Percentiles rank a stretch among this genome's conserved stretches.
These are phyloP conservation scores for Rhincodon typus DNA, from an alignment of 2,797 vertebrate genomes.

Conservation along the genomic window DNA sequence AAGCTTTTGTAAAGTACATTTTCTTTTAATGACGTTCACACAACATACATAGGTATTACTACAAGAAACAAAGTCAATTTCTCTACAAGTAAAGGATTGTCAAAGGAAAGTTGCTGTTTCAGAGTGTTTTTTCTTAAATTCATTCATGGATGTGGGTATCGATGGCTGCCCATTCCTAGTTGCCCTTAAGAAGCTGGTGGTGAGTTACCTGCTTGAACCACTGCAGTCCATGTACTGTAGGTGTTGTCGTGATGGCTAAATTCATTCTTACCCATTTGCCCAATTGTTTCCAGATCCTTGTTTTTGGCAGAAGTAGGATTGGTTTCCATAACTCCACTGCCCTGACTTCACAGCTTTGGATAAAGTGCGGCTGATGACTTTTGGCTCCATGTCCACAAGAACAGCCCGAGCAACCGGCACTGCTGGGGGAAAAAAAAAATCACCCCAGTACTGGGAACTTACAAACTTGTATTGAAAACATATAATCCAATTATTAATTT, in stretches of 20 bases:
- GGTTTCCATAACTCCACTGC: conserved; percentile 71
- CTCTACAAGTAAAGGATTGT: not conserved
- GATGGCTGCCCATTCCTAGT: no score
- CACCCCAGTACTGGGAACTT: not conserved
- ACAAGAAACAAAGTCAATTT: not conserved
- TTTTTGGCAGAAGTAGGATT: conserved; percentile 80
- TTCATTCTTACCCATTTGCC: conserved; percentile 80
- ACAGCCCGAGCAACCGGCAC: conserved; percentile 73
- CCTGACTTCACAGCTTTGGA: conserved; percentile 64
- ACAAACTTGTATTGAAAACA: not conserved
- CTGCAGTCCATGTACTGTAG: no score
- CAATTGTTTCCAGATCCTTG: conserved; percentile 98
- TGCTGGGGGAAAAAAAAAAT: conserved; percentile 44
- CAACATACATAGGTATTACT: not conserved
- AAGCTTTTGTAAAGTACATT: not conserved
- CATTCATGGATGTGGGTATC: no score
- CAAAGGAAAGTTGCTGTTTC: not conserved
- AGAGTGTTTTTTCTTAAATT: no score
- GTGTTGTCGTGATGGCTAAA: not conserved
- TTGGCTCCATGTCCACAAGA: conserved; percentile 94
- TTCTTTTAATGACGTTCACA: not conserved
- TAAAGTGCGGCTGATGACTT: conserved; percentile 79
- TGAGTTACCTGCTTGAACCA: no score
- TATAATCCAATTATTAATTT: not conserved
- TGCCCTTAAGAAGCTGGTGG: no score